Evolutionary conservation across 2,113 vertebrate genomes (phyloP).

Genomic region (Triplophysa tibetana): DNA sequence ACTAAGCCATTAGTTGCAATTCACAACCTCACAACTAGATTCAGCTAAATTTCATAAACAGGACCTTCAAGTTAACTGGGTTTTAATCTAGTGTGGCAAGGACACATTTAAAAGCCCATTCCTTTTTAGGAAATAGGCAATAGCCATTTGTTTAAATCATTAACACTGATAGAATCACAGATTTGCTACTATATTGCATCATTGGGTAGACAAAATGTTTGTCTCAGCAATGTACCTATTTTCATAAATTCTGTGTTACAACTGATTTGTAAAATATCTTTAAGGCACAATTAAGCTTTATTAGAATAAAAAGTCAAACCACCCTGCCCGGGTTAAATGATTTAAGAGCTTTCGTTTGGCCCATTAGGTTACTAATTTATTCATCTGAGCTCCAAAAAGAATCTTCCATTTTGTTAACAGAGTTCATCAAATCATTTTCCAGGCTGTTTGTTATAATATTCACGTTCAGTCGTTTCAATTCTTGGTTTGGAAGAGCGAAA

Average conservation of each 20-base stretch:
- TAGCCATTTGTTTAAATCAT: no score
- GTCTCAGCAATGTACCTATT: no score
- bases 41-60: no score
- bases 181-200: no score
- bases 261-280: neutral
- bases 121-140: no score
- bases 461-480: neutral
- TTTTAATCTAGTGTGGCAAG: neutral
- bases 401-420: neutral
- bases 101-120: no score
- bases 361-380: constrained; percentile 8
- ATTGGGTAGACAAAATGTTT: no score
- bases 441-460: constrained; percentile 1
- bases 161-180: no score
- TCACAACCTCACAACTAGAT: no score
- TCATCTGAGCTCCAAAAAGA: neutral
- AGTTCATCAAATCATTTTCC: neutral
- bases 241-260: no score
- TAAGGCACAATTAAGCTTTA: neutral
- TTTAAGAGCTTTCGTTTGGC: neutral
- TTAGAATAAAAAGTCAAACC: neutral
- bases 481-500: neutral
- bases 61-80: no score
- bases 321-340: neutral
- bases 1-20: no score